These are phyloP conservation scores for Leuciscus waleckii DNA, from an alignment of 2,797 vertebrate genomes.

Conservation along the genomic window DNA sequence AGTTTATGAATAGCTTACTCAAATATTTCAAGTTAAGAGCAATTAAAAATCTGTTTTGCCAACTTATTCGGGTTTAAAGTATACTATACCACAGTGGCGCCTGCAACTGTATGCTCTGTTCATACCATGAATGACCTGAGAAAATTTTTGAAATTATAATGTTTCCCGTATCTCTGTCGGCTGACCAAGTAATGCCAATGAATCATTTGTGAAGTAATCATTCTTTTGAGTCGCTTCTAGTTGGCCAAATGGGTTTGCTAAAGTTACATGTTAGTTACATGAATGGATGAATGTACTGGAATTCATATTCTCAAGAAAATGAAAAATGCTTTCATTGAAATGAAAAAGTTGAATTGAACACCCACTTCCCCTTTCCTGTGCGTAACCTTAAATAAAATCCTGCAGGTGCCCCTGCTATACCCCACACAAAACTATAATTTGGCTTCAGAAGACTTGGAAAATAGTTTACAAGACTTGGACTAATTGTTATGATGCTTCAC, in stretches of 20 bases:
- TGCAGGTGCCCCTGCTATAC: not conserved
- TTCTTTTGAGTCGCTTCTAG: not conserved
- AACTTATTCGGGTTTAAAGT: too few species aligned
- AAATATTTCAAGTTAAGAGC: too few species aligned
- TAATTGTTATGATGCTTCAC: not conserved
- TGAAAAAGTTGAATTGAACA: not conserved
- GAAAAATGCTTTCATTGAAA: not conserved
- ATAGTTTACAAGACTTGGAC: not conserved
- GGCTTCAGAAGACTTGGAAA: not conserved
- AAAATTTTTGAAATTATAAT: not conserved
- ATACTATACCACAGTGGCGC: not conserved
- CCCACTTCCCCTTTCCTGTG: not conserved
- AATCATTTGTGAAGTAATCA: not conserved
- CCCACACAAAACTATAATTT: not conserved
- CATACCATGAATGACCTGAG: not conserved
- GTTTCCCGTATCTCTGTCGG: not conserved
- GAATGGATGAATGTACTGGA: not conserved
- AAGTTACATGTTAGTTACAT: too few species aligned
- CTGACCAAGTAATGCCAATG: not conserved
- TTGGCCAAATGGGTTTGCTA: not conserved
- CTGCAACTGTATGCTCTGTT: not conserved
- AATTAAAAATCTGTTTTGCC: too few species aligned
- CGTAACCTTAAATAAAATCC: not conserved
- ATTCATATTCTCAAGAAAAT: not conserved
- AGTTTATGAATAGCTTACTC: too few species aligned